These are phyloP conservation scores for Alouatta palliata DNA, from an alignment of 2,113 vertebrate species.

Conservation along the genomic window DNA sequence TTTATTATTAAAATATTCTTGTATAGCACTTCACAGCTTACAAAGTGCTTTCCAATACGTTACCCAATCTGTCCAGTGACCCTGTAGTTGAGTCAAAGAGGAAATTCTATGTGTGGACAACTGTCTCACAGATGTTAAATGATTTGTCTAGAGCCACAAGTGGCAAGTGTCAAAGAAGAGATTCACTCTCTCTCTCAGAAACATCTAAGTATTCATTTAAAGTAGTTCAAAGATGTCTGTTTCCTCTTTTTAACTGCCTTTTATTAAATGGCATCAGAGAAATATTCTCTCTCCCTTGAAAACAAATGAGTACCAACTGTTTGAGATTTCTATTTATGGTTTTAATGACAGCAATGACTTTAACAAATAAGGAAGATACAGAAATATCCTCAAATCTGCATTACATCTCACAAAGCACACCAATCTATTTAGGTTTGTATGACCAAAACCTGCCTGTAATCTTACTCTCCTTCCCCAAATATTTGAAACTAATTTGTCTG, in stretches of 20 bases:
- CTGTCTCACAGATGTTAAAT: background rate
- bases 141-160: background rate
- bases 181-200: conserved; percentile 15
- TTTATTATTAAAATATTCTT: background rate
- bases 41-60: background rate
- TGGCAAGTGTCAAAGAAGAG: background rate
- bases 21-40: background rate
- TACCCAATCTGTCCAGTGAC: background rate
- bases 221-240: background rate
- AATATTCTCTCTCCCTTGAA: background rate
- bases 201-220: background rate
- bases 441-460: background rate
- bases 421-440: background rate
- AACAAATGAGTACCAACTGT: background rate
- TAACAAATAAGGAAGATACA: background rate
- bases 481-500: conserved; percentile 5
- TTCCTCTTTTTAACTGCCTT: background rate
- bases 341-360: conserved; percentile 13
- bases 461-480: background rate
- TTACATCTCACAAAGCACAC: background rate
- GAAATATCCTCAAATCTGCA: background rate
- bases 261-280: conserved; percentile 43
- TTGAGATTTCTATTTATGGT: conserved; percentile 2
- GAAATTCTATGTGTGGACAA: background rate
- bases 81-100: background rate